Conservation (phyloP, 1,140 invertebrate genomes). For the Limonius californicus region DNA sequence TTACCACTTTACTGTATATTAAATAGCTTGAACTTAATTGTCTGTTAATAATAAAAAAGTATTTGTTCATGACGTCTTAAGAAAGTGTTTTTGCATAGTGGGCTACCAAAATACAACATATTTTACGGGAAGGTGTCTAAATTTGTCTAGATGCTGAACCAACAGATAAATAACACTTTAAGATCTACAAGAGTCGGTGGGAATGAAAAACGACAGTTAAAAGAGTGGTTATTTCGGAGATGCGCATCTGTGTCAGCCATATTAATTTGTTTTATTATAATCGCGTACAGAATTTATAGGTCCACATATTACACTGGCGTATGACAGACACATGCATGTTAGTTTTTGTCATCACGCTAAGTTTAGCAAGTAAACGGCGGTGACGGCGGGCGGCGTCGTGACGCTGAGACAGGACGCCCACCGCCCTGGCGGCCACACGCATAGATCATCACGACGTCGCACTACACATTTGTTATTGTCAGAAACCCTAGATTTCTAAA, state of each 20-base stretch:
- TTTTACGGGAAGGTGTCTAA: not conserved
- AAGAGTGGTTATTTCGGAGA: not conserved
- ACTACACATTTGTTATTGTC: slow-evolving; percentile 27
- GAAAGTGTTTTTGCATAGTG: not conserved
- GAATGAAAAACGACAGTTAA: not conserved
- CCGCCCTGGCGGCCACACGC: slow-evolving; percentile 26
- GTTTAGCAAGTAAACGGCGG: slow-evolving; percentile 28
- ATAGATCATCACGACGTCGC: slow-evolving; percentile 27
- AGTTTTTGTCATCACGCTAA: slow-evolving; percentile 28
- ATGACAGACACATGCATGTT: slow-evolving; percentile 23
- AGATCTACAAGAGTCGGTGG: no score
- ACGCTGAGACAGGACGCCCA: slow-evolving; percentile 24
- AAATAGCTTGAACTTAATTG: no score
- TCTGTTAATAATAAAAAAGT: no score
- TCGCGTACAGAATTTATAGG: slow-evolving; percentile 15
- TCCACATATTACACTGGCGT: slow-evolving; percentile 14
- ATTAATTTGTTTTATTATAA: slow-evolving; percentile 15
- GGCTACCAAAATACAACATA: not conserved
- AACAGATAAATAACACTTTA: no score
- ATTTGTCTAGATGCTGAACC: no score
- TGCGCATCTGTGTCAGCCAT: not conserved
- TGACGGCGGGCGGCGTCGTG: slow-evolving; percentile 23
- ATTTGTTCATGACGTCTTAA: not conserved
- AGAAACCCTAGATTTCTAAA: slow-evolving; percentile 18
- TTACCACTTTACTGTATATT: no score